Conservation (phyloP, 2,888 invertebrate species). For the Neocrepidodera transversa region DNA sequence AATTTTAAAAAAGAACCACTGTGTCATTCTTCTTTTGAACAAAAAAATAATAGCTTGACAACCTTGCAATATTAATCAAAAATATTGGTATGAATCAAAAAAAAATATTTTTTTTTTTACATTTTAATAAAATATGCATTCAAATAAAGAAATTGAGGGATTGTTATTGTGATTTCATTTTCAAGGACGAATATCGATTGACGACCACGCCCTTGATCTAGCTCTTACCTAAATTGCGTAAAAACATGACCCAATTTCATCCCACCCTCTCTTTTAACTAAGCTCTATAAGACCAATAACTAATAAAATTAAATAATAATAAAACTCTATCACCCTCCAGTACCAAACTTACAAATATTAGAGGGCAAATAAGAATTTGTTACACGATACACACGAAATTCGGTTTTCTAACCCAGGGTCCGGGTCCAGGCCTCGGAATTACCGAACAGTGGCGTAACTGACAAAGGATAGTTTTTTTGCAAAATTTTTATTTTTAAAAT, state of each 20-base stretch:
- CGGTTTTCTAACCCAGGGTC: slow-evolving; percentile 3
- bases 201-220: neutral
- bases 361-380: slow-evolving; percentile 16
- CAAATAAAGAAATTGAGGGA: too few species aligned
- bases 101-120: too few species aligned
- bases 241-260: slow-evolving; percentile 12
- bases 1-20: too few species aligned
- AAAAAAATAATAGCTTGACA: too few species aligned
- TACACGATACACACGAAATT: slow-evolving; percentile 10
- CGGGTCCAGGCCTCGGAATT: slow-evolving; percentile 1
- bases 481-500: too few species aligned
- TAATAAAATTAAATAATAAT: slow-evolving; percentile 21
- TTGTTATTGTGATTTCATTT: too few species aligned
- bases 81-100: too few species aligned
- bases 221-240: neutral
- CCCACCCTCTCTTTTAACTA: neutral
- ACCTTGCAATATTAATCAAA: too few species aligned
- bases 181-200: too few species aligned
- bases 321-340: slow-evolving; percentile 8
- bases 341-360: slow-evolving; percentile 10
- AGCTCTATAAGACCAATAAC: slow-evolving; percentile 2
- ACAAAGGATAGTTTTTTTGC: too few species aligned
- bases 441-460: slow-evolving; percentile 8
- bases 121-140: too few species aligned
- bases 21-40: too few species aligned